Conservation (phyloP, 2,888 invertebrate species). For the Epiblema foenella region DNA sequence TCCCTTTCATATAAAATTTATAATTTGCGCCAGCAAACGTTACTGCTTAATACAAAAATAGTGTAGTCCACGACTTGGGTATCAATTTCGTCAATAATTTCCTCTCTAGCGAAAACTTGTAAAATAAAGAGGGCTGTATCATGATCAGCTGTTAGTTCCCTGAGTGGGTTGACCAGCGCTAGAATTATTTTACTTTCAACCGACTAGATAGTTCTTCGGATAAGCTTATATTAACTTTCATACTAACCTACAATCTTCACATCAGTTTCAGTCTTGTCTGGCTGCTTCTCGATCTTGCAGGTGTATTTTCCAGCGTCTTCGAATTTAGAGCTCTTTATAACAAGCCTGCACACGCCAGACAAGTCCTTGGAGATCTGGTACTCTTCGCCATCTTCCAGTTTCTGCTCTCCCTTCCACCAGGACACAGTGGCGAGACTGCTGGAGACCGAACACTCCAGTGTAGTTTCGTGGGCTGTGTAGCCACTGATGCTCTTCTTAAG, state of each 20-base stretch:
- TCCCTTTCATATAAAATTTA: too few relatives aligned
- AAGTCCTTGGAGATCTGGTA: conserved; percentile 96
- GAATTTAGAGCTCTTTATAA: conserved; percentile 91
- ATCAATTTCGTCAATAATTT: too few relatives aligned
- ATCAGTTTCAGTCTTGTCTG: conserved; percentile 93
- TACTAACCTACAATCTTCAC: conserved; percentile 91
- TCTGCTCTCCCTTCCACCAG: conserved; percentile 94
- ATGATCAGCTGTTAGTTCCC: too few relatives aligned
- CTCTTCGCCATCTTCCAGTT: conserved; percentile 92
- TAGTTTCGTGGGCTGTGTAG: conserved; percentile 94
- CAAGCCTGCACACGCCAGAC: conserved; percentile 94
- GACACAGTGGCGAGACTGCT: conserved; percentile 97
- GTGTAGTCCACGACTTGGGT: too few relatives aligned
- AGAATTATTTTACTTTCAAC: too few relatives aligned
- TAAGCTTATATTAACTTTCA: too few relatives aligned
- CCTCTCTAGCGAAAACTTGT: too few relatives aligned
- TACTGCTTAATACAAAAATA: too few relatives aligned
- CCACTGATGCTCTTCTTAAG: conserved; percentile 95
- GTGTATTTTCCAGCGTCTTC: conserved; percentile 95
- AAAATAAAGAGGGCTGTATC: too few relatives aligned
- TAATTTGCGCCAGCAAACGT: too few relatives aligned
- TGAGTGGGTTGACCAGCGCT: too few relatives aligned
- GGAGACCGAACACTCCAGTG: conserved; percentile 96
- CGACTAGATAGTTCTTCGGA: too few relatives aligned
- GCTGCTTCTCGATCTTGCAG: conserved; percentile 95